Evolutionary conservation across 2,113 vertebrate species (phyloP).

Genomic region (Petroica traversi): DNA sequence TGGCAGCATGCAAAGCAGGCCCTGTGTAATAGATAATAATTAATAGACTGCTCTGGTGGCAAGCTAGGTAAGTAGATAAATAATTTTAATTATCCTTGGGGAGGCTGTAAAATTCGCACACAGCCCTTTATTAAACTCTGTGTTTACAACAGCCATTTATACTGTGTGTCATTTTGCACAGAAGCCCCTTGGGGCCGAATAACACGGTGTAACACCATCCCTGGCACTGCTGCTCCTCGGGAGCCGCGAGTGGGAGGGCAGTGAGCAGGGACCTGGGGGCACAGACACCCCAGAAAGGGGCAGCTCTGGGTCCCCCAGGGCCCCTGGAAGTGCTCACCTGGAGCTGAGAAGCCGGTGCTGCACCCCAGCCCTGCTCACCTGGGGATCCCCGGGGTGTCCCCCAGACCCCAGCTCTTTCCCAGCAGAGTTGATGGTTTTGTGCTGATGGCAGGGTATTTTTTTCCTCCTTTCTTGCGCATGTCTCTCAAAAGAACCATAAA

Average conservation of each 20-base stretch:
- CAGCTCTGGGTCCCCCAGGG: no score
- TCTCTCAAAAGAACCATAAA: slow-evolving; percentile 86
- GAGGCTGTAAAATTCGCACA: slow-evolving; percentile 71
- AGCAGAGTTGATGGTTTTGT: slow-evolving; percentile 45
- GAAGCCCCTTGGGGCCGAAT: slow-evolving; percentile 10
- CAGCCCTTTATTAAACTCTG: slow-evolving; percentile 74
- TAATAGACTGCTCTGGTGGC: slow-evolving; percentile 74
- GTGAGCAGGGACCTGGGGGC: background rate
- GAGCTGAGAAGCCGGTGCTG: background rate
- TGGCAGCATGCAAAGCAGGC: slow-evolving; percentile 61
- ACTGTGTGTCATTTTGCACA: slow-evolving; percentile 56
- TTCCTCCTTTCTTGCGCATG: slow-evolving; percentile 77
- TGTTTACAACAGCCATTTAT: slow-evolving; percentile 75
- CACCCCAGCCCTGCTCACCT: accelerated
- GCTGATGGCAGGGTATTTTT: slow-evolving; percentile 81
- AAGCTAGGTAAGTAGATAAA: slow-evolving; percentile 78
- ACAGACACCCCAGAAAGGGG: accelerated
- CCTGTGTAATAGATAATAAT: slow-evolving; percentile 75
- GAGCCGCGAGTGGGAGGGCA: accelerated
- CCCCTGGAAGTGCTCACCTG: no score
- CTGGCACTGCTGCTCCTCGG: background rate
- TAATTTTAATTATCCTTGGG: slow-evolving; percentile 81
- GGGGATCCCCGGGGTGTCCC: background rate
- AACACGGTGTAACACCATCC: background rate
- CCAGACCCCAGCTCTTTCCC: background rate